These are phyloP conservation scores for Strigops habroptila DNA, from an alignment of 2,113 vertebrate genomes.

Conservation along the genomic window DNA sequence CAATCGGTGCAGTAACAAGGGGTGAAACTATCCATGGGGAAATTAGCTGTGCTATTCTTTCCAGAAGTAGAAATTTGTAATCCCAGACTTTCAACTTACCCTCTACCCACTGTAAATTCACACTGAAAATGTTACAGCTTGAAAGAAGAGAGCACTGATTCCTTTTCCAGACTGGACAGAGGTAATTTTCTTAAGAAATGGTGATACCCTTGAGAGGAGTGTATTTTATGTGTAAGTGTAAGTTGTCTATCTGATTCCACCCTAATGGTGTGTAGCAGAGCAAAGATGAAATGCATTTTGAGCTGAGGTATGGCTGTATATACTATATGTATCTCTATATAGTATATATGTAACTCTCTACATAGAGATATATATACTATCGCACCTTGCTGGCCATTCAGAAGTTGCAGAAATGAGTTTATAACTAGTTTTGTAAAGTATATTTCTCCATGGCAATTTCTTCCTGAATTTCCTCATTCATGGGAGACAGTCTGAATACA, in stretches of 20 bases:
- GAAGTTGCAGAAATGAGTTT: not conserved
- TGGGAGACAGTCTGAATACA: not conserved
- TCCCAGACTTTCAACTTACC: not conserved
- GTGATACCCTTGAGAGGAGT: not conserved
- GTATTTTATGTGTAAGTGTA: not conserved
- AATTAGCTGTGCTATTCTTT: not conserved
- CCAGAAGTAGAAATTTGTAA: not conserved
- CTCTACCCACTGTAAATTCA: not conserved
- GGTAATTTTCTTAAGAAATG: not conserved
- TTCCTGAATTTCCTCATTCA: not conserved
- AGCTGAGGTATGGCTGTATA: fast-evolving
- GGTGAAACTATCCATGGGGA: not conserved
- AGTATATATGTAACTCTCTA: not conserved
- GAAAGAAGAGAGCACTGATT: not conserved
- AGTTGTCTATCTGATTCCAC: not conserved
- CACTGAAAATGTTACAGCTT: not conserved
- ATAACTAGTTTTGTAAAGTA: not conserved
- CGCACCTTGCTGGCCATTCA: not conserved
- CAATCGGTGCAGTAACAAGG: not conserved
- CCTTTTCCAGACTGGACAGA: not conserved
- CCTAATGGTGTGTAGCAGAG: not conserved
- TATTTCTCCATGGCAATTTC: not conserved
- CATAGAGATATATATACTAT: not conserved
- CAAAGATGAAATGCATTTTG: not conserved
- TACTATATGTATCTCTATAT: not conserved